Conservation (phyloP, 2,888 invertebrate species). For the Netelia fuscicornis region DNA sequence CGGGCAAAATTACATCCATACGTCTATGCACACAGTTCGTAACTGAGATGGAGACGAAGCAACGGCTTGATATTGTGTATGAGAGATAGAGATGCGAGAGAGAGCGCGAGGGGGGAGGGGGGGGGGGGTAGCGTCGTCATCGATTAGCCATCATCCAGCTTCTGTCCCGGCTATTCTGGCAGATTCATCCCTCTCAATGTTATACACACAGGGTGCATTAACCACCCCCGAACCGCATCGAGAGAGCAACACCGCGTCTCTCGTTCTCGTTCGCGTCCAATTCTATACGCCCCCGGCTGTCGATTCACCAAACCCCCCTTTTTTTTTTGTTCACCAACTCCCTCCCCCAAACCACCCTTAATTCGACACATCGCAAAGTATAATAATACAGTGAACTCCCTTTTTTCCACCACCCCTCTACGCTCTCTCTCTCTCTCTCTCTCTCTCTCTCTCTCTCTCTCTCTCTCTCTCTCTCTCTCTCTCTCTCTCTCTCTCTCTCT, state of each 20-base stretch:
- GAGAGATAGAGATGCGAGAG: conserved; percentile 6
- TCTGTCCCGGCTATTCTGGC: conserved; percentile 67
- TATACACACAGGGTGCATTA: conserved; percentile 18
- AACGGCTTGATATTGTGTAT: background rate
- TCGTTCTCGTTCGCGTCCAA: no score
- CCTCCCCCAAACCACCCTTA: conserved; percentile 19
- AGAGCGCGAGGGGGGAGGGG: background rate
- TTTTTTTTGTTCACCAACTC: conserved; percentile 23
- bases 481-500: background rate
- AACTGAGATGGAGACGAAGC: no score
- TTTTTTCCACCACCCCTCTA: background rate
- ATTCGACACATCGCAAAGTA: conserved; percentile 42
- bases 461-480: background rate
- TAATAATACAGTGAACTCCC: conserved; percentile 16
- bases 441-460: background rate
- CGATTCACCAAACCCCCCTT: conserved; percentile 34
- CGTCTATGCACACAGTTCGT: background rate
- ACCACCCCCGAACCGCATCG: conserved; percentile 56
- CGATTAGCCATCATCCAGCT: conserved; percentile 72
- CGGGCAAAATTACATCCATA: background rate
- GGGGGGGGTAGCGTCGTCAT: conserved; percentile 68
- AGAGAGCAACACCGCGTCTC: background rate
- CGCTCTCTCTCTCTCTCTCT: background rate
- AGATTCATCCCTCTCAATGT: conserved; percentile 30
- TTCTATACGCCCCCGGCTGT: conserved; percentile 11